Base-by-base conservation (phyloP, 2,797 vertebrate species). In the Sorex maritimensis region DNA sequence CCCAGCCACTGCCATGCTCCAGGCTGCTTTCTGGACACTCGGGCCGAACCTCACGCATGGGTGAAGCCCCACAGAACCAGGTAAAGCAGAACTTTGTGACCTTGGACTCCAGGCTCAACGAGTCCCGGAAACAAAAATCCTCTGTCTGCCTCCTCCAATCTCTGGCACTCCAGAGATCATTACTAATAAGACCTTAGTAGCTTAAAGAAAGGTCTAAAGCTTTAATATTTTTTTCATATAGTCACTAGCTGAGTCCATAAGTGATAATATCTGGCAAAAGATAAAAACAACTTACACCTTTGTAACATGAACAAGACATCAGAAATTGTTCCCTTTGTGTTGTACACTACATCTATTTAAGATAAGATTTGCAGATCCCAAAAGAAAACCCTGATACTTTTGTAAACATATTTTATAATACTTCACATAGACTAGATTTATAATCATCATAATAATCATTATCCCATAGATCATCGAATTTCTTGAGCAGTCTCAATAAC, bases 151-250 rank as follows among this genome's bases (percentile, higher is more conserved):
- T 34, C 34, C 34, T 34, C 34, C 34, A 34, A 34, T 34, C 34
- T 34, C 34, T 34, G 34, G 34, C 34, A 34, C 34, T 34, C 34
- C 34, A 34, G 34, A 34, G 34, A 34, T 34, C 34, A 11, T 52
- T 52, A 52, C 49, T 11, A 52, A 52, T 52, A 52, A 72, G 49
- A 38, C 23, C 21, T n/a, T 14, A 88, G 88, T 1, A 74, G 5
- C 2, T 46, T 34, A 9, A 38, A 10, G 2, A 30, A 85, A 85
- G 23, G 6, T 3, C 14, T 28, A 55, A 21, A 24, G 4, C 58
- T 80, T 71, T 88, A 93, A 28, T 7, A 49, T 75, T 72, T 84
- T 88, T 67, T 68, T 87, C 28, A 55, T 44, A 21, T 80, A 5
- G 79, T 74, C 72, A 63, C 17, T 49, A 19, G 88, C 4, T 65